phyloP scores from a whole-genome alignment of 2,888 invertebrate genomes.

The Caenorhabditis doughertyi region DNA sequence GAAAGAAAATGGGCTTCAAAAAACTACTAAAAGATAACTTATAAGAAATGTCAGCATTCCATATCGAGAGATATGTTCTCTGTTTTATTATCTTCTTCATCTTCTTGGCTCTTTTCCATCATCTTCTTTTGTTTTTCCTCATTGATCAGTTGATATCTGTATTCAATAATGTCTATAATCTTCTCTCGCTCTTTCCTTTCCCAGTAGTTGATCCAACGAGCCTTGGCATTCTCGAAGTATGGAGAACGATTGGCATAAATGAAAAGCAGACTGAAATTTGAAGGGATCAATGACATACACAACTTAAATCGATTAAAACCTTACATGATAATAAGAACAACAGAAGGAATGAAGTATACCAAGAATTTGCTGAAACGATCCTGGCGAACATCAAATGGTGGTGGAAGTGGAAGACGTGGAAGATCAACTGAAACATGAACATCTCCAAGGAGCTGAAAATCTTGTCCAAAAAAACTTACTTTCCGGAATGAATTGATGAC shows the following conservation, averaged over 20 bases:
- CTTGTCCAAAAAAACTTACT: not conserved
- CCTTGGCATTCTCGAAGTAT: not conserved
- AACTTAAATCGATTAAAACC: not conserved
- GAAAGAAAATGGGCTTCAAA: too few species aligned
- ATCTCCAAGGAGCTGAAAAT: not conserved
- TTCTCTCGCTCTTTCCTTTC: slow-evolving; percentile 6
- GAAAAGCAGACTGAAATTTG: slow-evolving; percentile 2
- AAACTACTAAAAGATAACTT: too few species aligned
- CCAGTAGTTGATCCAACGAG: slow-evolving; percentile 8
- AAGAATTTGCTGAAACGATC: not conserved
- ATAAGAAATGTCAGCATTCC: not conserved
- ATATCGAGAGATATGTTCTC: not conserved
- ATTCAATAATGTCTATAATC: slow-evolving; percentile 12
- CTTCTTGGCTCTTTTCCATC: not conserved
- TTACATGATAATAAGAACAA: not conserved
- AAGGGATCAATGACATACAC: not conserved
- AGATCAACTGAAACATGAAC: not conserved
- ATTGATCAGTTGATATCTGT: slow-evolving; percentile 2
- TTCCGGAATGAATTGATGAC: not conserved
- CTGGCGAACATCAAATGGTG: slow-evolving; percentile 1
- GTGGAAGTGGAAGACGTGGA: slow-evolving; percentile 12
- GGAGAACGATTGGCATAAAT: not conserved
- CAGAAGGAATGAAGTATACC: not conserved
- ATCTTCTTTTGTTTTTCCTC: slow-evolving; percentile 2
- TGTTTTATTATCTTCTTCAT: not conserved